phyloP scores from a whole-genome alignment of 2,888 invertebrate genomes.

The Eugnorisma glareosa region DNA sequence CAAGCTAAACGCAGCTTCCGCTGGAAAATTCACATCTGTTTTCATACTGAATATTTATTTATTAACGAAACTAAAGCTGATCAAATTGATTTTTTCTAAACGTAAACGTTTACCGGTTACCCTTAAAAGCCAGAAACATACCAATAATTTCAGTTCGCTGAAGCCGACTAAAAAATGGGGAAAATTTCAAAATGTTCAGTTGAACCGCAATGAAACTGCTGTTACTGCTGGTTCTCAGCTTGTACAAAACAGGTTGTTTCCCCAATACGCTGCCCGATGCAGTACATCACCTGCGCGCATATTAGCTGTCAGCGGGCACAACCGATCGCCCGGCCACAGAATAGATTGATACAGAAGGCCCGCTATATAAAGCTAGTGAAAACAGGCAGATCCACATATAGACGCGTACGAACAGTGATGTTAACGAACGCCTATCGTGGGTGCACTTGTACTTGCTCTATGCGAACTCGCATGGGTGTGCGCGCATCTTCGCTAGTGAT shows the following conservation, averaged over 20 bases:
- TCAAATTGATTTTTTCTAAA: not conserved
- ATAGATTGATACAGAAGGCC: constrained; percentile 6
- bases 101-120: too few species aligned
- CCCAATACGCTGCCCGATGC: constrained; percentile 68
- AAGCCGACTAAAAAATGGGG: constrained; percentile 17
- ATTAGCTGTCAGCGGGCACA: constrained; percentile 82
- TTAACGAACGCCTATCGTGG: not conserved
- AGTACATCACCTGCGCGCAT: constrained; percentile 80
- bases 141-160: constrained; percentile 8
- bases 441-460: not conserved
- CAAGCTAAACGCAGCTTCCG: constrained; percentile 17
- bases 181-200: constrained; percentile 6
- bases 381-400: not conserved
- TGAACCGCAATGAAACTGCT: constrained; percentile 8
- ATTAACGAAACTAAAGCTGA: not conserved
- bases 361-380: not conserved
- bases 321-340: constrained; percentile 70
- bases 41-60: not conserved
- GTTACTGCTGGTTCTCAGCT: constrained; percentile 23
- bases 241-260: constrained; percentile 56
- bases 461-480: too few species aligned
- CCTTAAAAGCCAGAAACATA: constrained; percentile 24
- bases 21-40: constrained; percentile 21
- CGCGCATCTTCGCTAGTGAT: not conserved
- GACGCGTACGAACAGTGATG: too few species aligned